Base-by-base conservation (phyloP, 2,797 vertebrate species). In the Enteromius argenteus region DNA sequence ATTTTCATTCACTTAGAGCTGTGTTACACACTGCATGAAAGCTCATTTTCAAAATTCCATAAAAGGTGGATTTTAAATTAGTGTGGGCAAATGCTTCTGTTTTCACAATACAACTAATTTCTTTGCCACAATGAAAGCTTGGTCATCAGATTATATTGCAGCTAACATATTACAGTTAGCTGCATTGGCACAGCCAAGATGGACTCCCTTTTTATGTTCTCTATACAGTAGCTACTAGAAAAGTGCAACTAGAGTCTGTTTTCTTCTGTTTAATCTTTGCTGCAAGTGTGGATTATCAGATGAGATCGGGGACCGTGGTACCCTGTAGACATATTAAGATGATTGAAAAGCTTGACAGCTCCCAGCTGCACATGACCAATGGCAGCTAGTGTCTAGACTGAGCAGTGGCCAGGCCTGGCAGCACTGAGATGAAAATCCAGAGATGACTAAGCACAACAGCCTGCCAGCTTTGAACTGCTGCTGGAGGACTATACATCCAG, bases 381-480 rank as follows among this genome's bases (percentile, higher is more conserved):
- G 81, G 69, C 82, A 68, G 66, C 30, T 23, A 56, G 49, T 13
- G 27, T 82, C 77, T 83, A 72, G 73, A 51, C 53, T 56, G 14
- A 87, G 81, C 62, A 79, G 30, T 14, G 27, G 56, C 53, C 76
- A 79, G 68, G 79, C 75, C 80, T 87, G 79, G 81, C 79, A 84
- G 74, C 72, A 0, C n/a, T 62, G 39, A 23, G 23, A 68, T 46
- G 66, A 78, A 83, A 66, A 78, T 35, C 76, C 87, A 89, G 35
- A 51, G 80, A 85, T 84, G 80, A 88, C 87, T 89, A 90, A 90
- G 85, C 82, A 85, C 66, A 75, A 85, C 80, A 84, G 82, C 84
- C 87, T 86, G 84, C 81, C 66, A 68, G 80, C 51, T 49, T 17
- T 71, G 44, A 87, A 82, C 56, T 84, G 73, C 67, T 81, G 60